A percentile compares a stretch with the other conserved stretches of the same genome.
phyloP scores from a whole-genome alignment of 2,888 invertebrate species.

The Drosophila limbata region DNA sequence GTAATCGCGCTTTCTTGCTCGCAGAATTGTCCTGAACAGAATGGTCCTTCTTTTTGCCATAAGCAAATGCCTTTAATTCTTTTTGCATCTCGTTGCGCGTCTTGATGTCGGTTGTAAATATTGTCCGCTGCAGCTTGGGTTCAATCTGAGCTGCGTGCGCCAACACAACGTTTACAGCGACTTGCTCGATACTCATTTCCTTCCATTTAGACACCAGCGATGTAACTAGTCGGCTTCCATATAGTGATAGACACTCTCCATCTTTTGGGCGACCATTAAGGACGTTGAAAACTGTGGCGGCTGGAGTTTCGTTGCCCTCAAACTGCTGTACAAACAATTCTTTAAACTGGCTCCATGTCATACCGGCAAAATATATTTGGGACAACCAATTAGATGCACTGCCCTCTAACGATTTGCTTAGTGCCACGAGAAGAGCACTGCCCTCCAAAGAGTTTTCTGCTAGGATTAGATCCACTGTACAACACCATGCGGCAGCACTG shows the following conservation, averaged over 20 bases:
- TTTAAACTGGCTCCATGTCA: conserved; percentile 24
- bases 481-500: no score
- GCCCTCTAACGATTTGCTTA: conserved; percentile 29
- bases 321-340: conserved; percentile 29
- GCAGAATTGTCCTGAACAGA: neutral
- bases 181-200: conserved; percentile 3
- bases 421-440: conserved; percentile 11
- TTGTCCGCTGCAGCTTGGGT: neutral
- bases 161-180: neutral
- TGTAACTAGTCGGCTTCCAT: conserved; percentile 11
- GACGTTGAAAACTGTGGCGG: conserved; percentile 15
- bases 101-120: conserved; percentile 3
- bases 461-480: no score
- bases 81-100: conserved; percentile 2
- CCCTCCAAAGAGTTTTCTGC: no score
- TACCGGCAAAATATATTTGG: conserved; percentile 9
- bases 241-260: conserved; percentile 6
- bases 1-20: conserved; percentile 1
- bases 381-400: conserved; percentile 27
- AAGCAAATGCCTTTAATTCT: conserved; percentile 1
- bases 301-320: conserved; percentile 17
- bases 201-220: conserved; percentile 14
- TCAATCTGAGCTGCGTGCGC: conserved; percentile 7
- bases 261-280: neutral
- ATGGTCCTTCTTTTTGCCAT: neutral